Evolutionary conservation across 2,797 vertebrate species (phyloP), one percentile per base, ranked within the genome.

Genomic region (Chaenodraco wilsoni): DNA sequence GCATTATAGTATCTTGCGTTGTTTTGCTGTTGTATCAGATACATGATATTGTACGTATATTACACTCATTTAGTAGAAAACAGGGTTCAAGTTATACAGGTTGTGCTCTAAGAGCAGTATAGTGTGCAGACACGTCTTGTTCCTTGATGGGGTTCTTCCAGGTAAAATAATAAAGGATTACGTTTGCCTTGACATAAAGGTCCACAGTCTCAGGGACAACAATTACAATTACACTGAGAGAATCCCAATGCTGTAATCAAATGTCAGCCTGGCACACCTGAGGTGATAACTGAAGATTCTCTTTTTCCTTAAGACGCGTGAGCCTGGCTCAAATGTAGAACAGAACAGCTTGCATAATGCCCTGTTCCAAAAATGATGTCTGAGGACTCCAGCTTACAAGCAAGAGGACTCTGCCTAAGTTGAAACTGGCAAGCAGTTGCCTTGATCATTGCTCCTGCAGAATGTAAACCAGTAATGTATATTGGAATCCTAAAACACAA

Each of bases 141-240:
- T 44, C 23, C n/a, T 58, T 66, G 41, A 33, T 50, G 43, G 23
- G 72, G 41, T 60, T 71, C 17, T 21, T 54, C n/a, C 60, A 49
- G 12, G 67, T 66, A 48, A 69, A 76, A 78, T 81, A 56, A 60
- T 72, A 15, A 58, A 75, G 71, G 52, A 78, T 54, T 40, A 37
- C 46, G 52, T 51, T 52, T 54, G 57, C 56, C 69, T 52, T 80
- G 17, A 72, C 69, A 66, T 16, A 62, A 11, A 62, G 41, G 56
- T 77, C 46, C 27, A 33, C 65, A 31, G 60, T 77, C 60, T 51
- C 62, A 41, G 62, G 46, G 55, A 27, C 54, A 31, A 68, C 4
- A 74, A 75, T 64, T 64, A 45, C 75, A 78, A 41, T 69, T 41
- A 64, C 72, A 73, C 15, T 59, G 48, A 77, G 55, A 72, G 40